phyloP scores from a whole-genome alignment of 2,797 vertebrate species.

The Acrocephalus scirpaceus region DNA sequence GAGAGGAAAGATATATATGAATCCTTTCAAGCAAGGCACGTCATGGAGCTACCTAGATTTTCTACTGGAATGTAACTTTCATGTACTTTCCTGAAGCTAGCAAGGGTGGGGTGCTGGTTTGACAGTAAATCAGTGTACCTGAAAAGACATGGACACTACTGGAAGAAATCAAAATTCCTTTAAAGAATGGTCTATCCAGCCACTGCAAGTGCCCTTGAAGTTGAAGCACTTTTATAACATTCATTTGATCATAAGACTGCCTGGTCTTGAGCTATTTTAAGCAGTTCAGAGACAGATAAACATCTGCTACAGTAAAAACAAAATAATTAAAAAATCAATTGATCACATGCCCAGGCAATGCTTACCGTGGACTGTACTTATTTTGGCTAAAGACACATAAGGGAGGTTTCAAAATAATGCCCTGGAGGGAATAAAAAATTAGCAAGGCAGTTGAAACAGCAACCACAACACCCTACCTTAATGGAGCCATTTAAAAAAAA shows the following conservation, averaged over 20 bases:
- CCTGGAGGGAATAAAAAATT: not conserved
- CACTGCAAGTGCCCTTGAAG: not conserved
- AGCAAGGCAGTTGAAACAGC: conserved; percentile 26
- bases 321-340: not conserved
- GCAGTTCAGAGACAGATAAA: conserved; percentile 12
- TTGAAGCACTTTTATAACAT: not conserved
- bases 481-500: not conserved
- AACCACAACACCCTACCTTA: not conserved
- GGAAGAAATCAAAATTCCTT: not conserved
- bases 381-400: conserved; percentile 12
- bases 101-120: not conserved
- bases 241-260: not conserved
- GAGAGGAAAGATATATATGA: conserved; percentile 33
- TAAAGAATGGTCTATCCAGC: not conserved
- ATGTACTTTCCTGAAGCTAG: not conserved
- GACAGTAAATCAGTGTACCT: not conserved
- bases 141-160: not conserved
- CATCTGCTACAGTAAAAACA: conserved; percentile 2
- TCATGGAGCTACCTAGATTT: not conserved
- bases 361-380: not conserved
- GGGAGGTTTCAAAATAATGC: not conserved
- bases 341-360: not conserved
- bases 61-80: not conserved
- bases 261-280: conserved; percentile 17
- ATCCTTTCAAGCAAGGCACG: not conserved